A percentile compares a stretch with the other conserved stretches of the same genome.
phyloP scores from a whole-genome alignment of 2,113 vertebrate species.

The Terrapene triunguis region DNA sequence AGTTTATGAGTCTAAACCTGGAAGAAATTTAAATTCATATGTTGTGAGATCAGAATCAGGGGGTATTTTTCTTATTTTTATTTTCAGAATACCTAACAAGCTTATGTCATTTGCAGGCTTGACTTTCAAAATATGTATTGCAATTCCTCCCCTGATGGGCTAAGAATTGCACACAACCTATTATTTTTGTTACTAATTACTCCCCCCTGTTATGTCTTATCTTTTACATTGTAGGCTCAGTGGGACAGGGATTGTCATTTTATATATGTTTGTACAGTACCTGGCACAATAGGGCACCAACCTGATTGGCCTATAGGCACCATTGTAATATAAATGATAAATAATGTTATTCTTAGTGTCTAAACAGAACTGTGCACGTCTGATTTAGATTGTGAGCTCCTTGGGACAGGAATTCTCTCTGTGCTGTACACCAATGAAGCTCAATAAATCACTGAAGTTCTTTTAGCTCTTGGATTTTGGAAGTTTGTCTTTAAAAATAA shows the following conservation, averaged over 20 bases:
- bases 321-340: not conserved
- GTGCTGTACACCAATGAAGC: not conserved
- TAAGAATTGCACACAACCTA: not conserved
- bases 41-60: constrained; percentile 1
- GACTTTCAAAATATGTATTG: not conserved
- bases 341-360: not conserved
- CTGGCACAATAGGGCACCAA: not conserved
- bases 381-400: fast-evolving
- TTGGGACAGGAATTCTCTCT: not conserved
- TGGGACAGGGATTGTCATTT: not conserved
- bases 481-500: not conserved
- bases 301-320: not conserved
- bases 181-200: not conserved
- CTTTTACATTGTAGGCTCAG: not conserved
- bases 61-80: constrained; percentile 14
- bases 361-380: not conserved
- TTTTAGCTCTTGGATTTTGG: not conserved
- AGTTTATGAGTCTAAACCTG: not conserved
- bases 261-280: not conserved
- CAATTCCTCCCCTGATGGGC: not conserved
- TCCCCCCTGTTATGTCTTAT: not conserved
- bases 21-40: constrained; percentile 2
- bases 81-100: not conserved
- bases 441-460: not conserved
- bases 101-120: not conserved